Conservation (phyloP, 2,888 invertebrate genomes). For the Chymomyza caudatula region DNA sequence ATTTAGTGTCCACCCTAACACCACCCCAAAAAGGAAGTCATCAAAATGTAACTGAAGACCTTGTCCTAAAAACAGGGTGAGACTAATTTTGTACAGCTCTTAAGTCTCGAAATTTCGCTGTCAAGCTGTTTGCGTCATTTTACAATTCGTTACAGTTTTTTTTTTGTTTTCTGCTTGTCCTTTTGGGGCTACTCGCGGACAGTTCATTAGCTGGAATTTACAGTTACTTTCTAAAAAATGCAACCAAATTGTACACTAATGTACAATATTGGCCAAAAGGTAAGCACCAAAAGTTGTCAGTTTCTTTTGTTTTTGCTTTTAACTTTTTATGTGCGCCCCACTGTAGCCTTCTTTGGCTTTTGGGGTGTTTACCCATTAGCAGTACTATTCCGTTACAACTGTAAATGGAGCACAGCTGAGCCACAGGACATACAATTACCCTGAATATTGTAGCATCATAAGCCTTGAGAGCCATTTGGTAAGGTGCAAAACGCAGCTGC, state of each 20-base stretch:
- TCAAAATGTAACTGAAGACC: constrained; percentile 69
- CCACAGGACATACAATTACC: constrained; percentile 53
- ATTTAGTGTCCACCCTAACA: constrained; percentile 54
- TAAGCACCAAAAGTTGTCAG: constrained; percentile 32
- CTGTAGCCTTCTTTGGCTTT: neutral
- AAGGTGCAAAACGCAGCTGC: constrained; percentile 36
- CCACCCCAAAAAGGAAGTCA: constrained; percentile 59
- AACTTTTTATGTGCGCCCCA: constrained; percentile 34
- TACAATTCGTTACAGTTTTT: constrained; percentile 61
- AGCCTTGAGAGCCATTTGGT: neutral
- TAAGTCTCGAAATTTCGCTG: neutral
- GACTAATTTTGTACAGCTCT: constrained; percentile 53
- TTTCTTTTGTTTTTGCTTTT: constrained; percentile 36
- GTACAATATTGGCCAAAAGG: constrained; percentile 25
- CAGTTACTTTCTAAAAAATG: constrained; percentile 60
- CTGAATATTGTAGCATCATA: constrained; percentile 48
- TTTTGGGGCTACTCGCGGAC: constrained; percentile 46
- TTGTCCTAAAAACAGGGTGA: constrained; percentile 46
- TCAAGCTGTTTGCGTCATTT: constrained; percentile 45
- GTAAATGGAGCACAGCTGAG: constrained; percentile 55
- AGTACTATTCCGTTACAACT: constrained; percentile 37
- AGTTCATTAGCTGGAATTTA: constrained; percentile 76
- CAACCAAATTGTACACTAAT: constrained; percentile 41
- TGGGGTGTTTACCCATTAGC: neutral
- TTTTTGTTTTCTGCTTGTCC: neutral